These are phyloP conservation scores for Caenorhabditis afra DNA, from an alignment of 2,888 invertebrate species.

Conservation along the genomic window DNA sequence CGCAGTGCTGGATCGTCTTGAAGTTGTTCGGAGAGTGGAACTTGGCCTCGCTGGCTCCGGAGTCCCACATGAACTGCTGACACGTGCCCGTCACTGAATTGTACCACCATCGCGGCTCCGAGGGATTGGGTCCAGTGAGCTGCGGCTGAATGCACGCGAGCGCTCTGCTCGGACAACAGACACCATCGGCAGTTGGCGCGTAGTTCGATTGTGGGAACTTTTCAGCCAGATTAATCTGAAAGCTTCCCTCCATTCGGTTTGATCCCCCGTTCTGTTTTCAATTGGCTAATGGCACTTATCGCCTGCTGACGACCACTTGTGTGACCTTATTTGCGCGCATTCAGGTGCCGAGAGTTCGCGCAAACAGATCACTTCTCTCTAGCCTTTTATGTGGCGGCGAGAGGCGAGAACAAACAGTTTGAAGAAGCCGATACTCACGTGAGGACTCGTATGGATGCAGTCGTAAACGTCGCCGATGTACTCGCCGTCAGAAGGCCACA, in stretches of 20 bases:
- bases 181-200: slow-evolving; percentile 68
- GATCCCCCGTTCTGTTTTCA: neutral
- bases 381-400: neutral
- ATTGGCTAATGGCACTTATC: slow-evolving; percentile 41
- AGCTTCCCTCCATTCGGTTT: too few relatives aligned
- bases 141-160: slow-evolving; percentile 72
- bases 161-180: slow-evolving; percentile 71
- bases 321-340: slow-evolving; percentile 40
- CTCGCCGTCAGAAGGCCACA: slow-evolving; percentile 73
- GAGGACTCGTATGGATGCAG: slow-evolving; percentile 72
- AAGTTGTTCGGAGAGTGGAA: slow-evolving; percentile 74
- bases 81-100: slow-evolving; percentile 71
- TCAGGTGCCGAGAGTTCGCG: slow-evolving; percentile 34
- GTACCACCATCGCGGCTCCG: slow-evolving; percentile 72
- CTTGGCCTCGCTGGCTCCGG: slow-evolving; percentile 67
- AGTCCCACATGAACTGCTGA: slow-evolving; percentile 76
- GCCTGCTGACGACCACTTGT: slow-evolving; percentile 22
- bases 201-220: slow-evolving; percentile 72
- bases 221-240: slow-evolving; percentile 64
- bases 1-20: slow-evolving; percentile 72
- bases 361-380: slow-evolving; percentile 16
- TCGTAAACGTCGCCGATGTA: slow-evolving; percentile 74
- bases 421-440: slow-evolving; percentile 52
- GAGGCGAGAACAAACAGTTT: slow-evolving; percentile 5
- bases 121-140: slow-evolving; percentile 71